A percentile compares a stretch with the other conserved stretches of the same genome.
These are phyloP conservation scores for Hoplodrina blanda DNA, from an alignment of 2,888 invertebrate species.

Conservation along the genomic window DNA sequence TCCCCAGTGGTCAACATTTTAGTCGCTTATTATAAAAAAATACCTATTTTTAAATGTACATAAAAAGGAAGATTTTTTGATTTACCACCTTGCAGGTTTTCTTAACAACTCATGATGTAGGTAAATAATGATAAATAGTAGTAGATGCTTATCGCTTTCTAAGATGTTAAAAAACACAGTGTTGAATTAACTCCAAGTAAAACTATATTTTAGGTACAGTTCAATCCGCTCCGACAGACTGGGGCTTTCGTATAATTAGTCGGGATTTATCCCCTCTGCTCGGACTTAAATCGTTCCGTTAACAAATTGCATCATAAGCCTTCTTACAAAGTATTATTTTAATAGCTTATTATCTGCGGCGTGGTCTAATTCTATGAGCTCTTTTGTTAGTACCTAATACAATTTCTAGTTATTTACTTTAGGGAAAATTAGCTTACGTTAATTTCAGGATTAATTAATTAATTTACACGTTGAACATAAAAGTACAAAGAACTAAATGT, in stretches of 20 bases:
- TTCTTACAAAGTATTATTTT: conserved; percentile 53
- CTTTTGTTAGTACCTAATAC: neutral
- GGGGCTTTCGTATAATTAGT: conserved; percentile 50
- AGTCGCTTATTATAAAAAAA: too few species aligned
- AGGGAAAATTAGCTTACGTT: neutral
- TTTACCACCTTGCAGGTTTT: too few species aligned
- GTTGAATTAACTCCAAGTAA: conserved; percentile 35
- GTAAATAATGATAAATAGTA: neutral
- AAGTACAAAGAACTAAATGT: too few species aligned
- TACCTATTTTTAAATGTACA: too few species aligned
- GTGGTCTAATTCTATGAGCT: conserved; percentile 10
- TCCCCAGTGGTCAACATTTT: too few species aligned
- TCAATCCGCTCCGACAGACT: conserved; percentile 55
- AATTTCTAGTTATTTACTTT: neutral
- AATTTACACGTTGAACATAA: too few species aligned
- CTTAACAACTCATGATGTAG: too few species aligned
- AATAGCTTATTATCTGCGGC: conserved; percentile 45
- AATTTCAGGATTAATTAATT: neutral
- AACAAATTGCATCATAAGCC: conserved; percentile 55
- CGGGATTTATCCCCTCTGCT: conserved; percentile 48
- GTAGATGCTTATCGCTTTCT: neutral
- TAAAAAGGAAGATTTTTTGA: too few species aligned
- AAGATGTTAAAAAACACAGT: conserved; percentile 14
- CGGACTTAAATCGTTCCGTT: conserved; percentile 51
- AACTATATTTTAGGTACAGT: conserved; percentile 44